These are phyloP conservation scores for Psephotus haematonotus DNA, from an alignment of 2,113 vertebrate species.

Conservation along the genomic window DNA sequence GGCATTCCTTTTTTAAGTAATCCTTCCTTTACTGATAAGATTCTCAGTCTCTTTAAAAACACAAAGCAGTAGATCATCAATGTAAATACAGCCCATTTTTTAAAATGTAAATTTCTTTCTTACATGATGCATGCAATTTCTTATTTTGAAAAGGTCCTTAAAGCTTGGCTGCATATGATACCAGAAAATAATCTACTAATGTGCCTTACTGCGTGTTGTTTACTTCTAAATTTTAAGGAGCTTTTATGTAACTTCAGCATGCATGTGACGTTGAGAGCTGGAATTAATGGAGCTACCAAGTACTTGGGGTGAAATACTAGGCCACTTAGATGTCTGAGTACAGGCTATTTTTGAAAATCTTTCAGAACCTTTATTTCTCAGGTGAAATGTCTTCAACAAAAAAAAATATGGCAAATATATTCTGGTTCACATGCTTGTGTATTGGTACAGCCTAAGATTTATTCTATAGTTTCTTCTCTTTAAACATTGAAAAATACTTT, in stretches of 20 bases:
- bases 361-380: neutral
- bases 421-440: neutral
- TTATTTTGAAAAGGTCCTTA: neutral
- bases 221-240: neutral
- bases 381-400: neutral
- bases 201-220: neutral
- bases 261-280: neutral
- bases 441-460: neutral
- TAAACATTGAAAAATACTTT: neutral
- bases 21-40: neutral
- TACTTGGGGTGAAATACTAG: neutral
- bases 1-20: neutral
- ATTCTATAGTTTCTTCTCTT: neutral
- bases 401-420: neutral
- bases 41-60: neutral
- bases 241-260: neutral
- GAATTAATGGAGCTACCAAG: neutral
- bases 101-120: neutral
- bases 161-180: neutral
- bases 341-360: neutral
- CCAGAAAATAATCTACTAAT: neutral
- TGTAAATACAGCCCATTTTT: neutral
- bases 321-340: neutral
- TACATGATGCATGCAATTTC: neutral
- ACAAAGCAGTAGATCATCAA: neutral